Percentiles rank a stretch among this genome's conserved stretches.
phyloP scores from a whole-genome alignment of 1,140 invertebrate genomes.

The Pogonomyrmex barbatus region DNA sequence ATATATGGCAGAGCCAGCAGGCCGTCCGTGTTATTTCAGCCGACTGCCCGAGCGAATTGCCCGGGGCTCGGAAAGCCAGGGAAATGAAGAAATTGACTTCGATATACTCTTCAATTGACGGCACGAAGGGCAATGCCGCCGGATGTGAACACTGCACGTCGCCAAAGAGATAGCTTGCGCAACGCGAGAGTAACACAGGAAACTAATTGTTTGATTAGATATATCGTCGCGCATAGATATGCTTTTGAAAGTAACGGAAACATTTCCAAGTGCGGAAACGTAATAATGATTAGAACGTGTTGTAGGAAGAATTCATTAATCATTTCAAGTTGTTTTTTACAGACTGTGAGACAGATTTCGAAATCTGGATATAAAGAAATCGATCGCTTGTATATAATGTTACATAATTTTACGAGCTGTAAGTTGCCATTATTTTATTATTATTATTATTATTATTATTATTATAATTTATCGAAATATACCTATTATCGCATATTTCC shows the following conservation, averaged over 20 bases:
- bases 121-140: constrained; percentile 11
- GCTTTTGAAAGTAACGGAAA: not conserved
- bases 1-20: not conserved
- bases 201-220: constrained; percentile 40
- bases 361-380: not conserved
- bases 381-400: not conserved
- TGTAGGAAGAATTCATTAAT: not conserved
- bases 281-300: not conserved
- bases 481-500: not conserved
- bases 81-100: constrained; percentile 43
- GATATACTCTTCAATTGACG: constrained; percentile 40
- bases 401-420: not conserved
- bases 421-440: too few relatives aligned
- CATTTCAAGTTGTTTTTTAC: not conserved
- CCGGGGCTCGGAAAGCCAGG: constrained; percentile 34
- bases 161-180: constrained; percentile 15
- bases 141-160: constrained; percentile 2
- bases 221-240: not conserved
- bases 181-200: constrained; percentile 7
- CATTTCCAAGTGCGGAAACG: not conserved
- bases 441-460: too few relatives aligned
- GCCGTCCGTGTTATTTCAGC: constrained; percentile 65
- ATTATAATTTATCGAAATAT: not conserved
- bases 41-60: constrained; percentile 29
- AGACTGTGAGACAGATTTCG: not conserved